Percentiles rank a stretch among this genome's conserved stretches.
phyloP scores from a whole-genome alignment of 2,888 invertebrate species.

The Listrodromus nycthemerus region DNA sequence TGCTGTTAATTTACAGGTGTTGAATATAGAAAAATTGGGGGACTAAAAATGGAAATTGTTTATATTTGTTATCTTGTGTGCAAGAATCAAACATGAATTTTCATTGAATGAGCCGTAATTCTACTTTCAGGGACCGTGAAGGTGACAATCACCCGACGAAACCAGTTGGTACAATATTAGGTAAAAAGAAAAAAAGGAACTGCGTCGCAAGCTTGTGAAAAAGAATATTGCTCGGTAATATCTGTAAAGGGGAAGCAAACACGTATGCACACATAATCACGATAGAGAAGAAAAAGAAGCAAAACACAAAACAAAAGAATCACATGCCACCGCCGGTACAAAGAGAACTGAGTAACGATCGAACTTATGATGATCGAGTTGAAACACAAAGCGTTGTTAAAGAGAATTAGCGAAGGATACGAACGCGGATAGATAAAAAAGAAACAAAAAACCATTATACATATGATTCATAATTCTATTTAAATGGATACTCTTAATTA shows the following conservation, averaged over 20 bases:
- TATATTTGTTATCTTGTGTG: not conserved
- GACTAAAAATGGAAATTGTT: not conserved
- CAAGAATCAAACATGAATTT: not conserved
- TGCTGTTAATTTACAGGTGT: not conserved
- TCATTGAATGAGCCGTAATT: constrained; percentile 46
- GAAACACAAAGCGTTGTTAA: constrained; percentile 33
- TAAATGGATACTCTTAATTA: constrained; percentile 47
- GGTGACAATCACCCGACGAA: constrained; percentile 82
- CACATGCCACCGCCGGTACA: constrained; percentile 69
- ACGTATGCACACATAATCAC: constrained; percentile 44
- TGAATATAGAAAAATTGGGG: not conserved
- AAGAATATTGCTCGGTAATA: constrained; percentile 38
- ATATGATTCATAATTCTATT: constrained; percentile 54
- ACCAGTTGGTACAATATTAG: constrained; percentile 80
- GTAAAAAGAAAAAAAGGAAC: constrained; percentile 50
- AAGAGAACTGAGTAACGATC: constrained; percentile 57
- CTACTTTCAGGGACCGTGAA: constrained; percentile 81
- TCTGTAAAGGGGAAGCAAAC: constrained; percentile 47
- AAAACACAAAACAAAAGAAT: constrained; percentile 36
- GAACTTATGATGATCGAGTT: constrained; percentile 45
- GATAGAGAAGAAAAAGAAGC: constrained; percentile 7
- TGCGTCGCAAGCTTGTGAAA: constrained; percentile 36
- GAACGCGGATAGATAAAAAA: constrained; percentile 38
- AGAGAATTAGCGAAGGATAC: constrained; percentile 36
- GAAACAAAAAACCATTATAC: constrained; percentile 39